Evolutionary conservation across 2,113 vertebrate species (phyloP).

Genomic region (Thalassarche chlororhynchos): DNA sequence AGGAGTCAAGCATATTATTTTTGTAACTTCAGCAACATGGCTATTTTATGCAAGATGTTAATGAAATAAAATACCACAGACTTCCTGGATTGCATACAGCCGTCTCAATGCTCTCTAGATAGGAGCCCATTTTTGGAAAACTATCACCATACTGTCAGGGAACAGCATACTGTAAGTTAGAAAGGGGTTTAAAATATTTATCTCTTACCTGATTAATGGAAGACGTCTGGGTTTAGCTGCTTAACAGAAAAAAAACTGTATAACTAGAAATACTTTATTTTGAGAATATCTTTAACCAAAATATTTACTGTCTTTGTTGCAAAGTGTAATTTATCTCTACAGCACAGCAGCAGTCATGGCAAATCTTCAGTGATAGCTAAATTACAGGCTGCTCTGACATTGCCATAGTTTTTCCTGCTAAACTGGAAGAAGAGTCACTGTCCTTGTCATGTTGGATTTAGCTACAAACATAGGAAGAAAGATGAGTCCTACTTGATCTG

Average conservation of each 20-base stretch:
- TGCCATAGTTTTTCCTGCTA: background rate
- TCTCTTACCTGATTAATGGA: background rate
- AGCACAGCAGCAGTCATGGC: background rate
- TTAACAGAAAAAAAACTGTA: background rate
- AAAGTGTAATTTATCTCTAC: background rate
- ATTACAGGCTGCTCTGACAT: background rate
- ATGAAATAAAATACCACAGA: background rate
- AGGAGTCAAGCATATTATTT: background rate
- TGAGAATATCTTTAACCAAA: background rate
- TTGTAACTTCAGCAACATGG: background rate
- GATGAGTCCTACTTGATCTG: background rate
- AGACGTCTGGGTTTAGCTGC: background rate
- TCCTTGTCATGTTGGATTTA: background rate
- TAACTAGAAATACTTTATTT: conserved; percentile 47
- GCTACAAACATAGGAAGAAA: background rate
- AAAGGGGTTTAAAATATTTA: background rate
- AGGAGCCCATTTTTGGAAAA: background rate
- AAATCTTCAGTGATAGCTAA: background rate
- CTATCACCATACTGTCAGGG: background rate
- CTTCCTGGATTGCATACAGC: background rate
- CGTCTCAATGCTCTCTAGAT: background rate
- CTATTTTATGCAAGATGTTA: background rate
- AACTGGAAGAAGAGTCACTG: background rate
- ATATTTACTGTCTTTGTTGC: background rate
- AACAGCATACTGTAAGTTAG: background rate